Evolutionary conservation across 1,140 invertebrate genomes (phyloP).

Genomic region (Gryon sp.): DNA sequence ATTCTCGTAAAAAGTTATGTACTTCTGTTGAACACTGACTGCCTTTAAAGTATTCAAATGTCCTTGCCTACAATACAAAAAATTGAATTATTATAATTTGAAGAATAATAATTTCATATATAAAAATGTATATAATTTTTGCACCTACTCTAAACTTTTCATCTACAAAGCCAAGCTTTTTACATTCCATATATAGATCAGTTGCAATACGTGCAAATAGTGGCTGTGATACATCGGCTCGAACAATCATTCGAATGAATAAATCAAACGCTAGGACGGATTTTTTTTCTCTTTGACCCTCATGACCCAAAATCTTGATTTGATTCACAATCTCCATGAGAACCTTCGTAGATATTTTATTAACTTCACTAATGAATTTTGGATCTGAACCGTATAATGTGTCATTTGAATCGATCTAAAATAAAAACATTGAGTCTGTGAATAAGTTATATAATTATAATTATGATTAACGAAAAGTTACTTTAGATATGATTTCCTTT

Average conservation of each 20-base stretch:
- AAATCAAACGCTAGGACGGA: conserved; percentile 86
- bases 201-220: conserved; percentile 83
- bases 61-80: conserved; percentile 64
- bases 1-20: conserved; percentile 61
- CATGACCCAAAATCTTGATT: conserved; percentile 83
- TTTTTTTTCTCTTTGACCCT: conserved; percentile 83
- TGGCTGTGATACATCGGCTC: conserved; percentile 84
- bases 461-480: too few relatives aligned
- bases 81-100: conserved; percentile 12
- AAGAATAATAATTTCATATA: conserved; percentile 10
- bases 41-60: conserved; percentile 68
- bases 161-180: conserved; percentile 82
- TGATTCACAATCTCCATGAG: conserved; percentile 88
- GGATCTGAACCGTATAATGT: conserved; percentile 93
- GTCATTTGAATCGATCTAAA: conserved; percentile 94
- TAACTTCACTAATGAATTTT: conserved; percentile 90
- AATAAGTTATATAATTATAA: too few relatives aligned
- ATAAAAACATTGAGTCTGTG: conserved; percentile 24
- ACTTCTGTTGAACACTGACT: conserved; percentile 70
- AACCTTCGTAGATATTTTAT: conserved; percentile 88
- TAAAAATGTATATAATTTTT: too few relatives aligned
- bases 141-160: conserved; percentile 78
- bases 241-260: conserved; percentile 85
- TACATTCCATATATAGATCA: conserved; percentile 90
- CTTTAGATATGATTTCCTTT: too few relatives aligned